Evolutionary conservation across 2,888 invertebrate genomes (phyloP).

Genomic region (Halictus ligatus): DNA sequence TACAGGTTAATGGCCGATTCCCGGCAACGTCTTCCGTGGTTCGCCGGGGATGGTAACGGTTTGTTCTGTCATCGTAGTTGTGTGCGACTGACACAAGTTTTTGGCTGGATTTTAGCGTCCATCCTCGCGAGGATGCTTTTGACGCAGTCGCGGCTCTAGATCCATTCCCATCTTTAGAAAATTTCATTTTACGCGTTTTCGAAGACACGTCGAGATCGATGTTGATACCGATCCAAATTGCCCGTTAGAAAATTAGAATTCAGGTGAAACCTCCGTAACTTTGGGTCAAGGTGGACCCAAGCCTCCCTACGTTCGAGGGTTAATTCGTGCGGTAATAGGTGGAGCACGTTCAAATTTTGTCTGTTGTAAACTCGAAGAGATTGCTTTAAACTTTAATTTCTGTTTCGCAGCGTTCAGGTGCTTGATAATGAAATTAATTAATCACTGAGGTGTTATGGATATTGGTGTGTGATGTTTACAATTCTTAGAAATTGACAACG

Average conservation of each 20-base stretch:
- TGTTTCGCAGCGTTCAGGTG: not conserved
- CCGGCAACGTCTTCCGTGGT: not conserved
- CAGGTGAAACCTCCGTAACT: no score
- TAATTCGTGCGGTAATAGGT: no score
- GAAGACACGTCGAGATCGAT: not conserved
- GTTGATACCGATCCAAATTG: not conserved
- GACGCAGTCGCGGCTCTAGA: no score
- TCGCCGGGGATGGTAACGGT: not conserved
- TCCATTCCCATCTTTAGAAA: no score
- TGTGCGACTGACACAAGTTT: not conserved
- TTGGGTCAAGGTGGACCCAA: no score
- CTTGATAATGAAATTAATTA: not conserved
- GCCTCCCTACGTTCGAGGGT: no score
- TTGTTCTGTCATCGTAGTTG: not conserved
- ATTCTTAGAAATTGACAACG: not conserved
- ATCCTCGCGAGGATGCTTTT: no score
- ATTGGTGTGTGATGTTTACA: no score
- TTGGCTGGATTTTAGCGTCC: not conserved
- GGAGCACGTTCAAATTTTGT: no score
- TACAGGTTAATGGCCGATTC: constrained; percentile 16
- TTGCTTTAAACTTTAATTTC: not conserved
- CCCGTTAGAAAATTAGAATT: no score
- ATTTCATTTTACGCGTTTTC: not conserved
- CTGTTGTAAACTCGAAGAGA: no score
- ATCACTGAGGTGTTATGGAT: not conserved